These are phyloP conservation scores for Ambastaia sidthimunki DNA, from an alignment of 2,797 vertebrate genomes.

Conservation along the genomic window DNA sequence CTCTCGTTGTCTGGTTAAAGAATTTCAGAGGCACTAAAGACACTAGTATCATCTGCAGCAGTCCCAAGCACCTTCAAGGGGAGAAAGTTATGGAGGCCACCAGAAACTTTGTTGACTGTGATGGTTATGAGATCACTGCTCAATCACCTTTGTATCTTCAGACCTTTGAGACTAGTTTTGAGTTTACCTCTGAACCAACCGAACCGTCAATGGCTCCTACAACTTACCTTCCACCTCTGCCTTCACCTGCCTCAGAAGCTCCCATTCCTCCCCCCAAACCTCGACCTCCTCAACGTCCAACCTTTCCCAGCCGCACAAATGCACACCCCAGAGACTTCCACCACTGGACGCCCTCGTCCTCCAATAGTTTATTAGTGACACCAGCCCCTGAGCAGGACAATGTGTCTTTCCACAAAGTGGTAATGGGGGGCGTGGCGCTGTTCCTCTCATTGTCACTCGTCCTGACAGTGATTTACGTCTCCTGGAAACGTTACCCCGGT, in stretches of 20 bases:
- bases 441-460: slow-evolving; percentile 94
- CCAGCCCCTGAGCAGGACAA: slow-evolving; percentile 88
- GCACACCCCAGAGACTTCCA: slow-evolving; percentile 74
- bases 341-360: slow-evolving; percentile 73
- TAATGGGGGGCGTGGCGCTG: slow-evolving; percentile 96
- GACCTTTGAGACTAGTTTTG: slow-evolving; percentile 76
- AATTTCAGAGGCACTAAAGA: slow-evolving; percentile 96
- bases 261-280: slow-evolving; percentile 79
- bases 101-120: slow-evolving; percentile 89
- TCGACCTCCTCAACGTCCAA: slow-evolving; percentile 83
- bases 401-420: slow-evolving; percentile 96
- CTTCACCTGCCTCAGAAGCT: slow-evolving; percentile 77
- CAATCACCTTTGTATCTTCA: slow-evolving; percentile 75
- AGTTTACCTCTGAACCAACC: slow-evolving; percentile 77
- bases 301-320: slow-evolving; percentile 79
- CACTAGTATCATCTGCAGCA: slow-evolving; percentile 97
- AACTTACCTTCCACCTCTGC: slow-evolving; percentile 73
- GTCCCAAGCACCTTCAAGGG: slow-evolving; percentile 95
- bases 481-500: slow-evolving; percentile 95
- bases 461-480: slow-evolving; percentile 92
- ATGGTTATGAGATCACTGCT: slow-evolving; percentile 82
- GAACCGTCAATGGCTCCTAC: slow-evolving; percentile 74
- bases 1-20: slow-evolving; percentile 93
- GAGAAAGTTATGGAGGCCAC: slow-evolving; percentile 95
- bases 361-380: slow-evolving; percentile 70